Percentiles rank a stretch among this genome's conserved stretches.
These are phyloP conservation scores for Lithobates sylvaticus DNA, from an alignment of 2,797 vertebrate species.

Conservation along the genomic window DNA sequence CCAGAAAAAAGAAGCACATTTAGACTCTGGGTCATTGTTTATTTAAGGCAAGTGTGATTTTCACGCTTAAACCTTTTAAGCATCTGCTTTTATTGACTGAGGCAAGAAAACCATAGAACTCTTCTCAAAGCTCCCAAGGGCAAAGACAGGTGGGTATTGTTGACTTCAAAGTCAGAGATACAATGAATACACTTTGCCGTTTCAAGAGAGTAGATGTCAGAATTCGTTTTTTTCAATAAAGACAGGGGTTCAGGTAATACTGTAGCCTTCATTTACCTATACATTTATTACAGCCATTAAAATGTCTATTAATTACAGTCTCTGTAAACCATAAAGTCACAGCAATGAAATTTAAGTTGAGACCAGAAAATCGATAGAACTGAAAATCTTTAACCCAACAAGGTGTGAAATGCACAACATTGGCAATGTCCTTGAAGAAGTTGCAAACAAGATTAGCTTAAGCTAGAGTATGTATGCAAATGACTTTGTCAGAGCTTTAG, in stretches of 20 bases:
- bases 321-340: slow-evolving; percentile 38
- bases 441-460: slow-evolving; percentile 40
- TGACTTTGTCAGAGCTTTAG: slow-evolving; percentile 41
- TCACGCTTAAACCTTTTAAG: slow-evolving; percentile 30
- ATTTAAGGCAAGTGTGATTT: slow-evolving; percentile 37
- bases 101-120: slow-evolving; percentile 17
- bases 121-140: slow-evolving; percentile 19
- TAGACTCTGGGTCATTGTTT: slow-evolving; percentile 3
- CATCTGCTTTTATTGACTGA: slow-evolving; percentile 44
- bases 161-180: slow-evolving; percentile 18
- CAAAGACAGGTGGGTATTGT: slow-evolving; percentile 15
- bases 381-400: slow-evolving; percentile 54
- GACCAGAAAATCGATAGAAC: slow-evolving; percentile 36
- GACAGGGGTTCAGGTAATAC: not conserved
- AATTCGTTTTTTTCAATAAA: not conserved
- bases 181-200: not conserved
- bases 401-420: slow-evolving; percentile 50
- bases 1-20: not conserved
- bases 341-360: slow-evolving; percentile 47
- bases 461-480: slow-evolving; percentile 14
- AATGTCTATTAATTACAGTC: slow-evolving; percentile 18
- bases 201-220: not conserved
- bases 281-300: slow-evolving; percentile 17
- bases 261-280: not conserved
- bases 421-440: slow-evolving; percentile 33